Conservation (phyloP, 1,140 invertebrate species). For the Zelostemma sp. region DNA sequence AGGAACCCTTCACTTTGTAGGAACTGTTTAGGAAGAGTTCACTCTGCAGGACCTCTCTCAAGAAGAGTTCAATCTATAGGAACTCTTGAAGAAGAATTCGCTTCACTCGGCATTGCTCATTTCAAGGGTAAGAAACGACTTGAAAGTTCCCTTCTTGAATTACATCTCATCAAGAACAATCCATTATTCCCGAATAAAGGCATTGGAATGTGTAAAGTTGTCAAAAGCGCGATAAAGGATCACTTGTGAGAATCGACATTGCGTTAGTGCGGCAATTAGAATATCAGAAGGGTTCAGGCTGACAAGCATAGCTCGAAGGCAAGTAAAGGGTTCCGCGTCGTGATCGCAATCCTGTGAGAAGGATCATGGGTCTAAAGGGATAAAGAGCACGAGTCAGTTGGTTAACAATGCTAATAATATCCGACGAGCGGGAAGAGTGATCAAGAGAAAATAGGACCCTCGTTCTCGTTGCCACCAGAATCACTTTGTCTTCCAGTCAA, state of each 20-base stretch:
- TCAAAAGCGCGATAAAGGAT: constrained; percentile 25
- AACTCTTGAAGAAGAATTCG: too few relatives aligned
- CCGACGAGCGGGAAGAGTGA: constrained; percentile 48
- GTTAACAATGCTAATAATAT: constrained; percentile 70
- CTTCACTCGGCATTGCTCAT: too few relatives aligned
- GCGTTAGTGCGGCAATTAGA: constrained; percentile 62
- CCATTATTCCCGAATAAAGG: background rate
- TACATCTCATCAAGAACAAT: background rate
- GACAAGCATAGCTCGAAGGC: constrained; percentile 53
- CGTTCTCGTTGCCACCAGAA: constrained; percentile 45
- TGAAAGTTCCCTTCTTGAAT: too few relatives aligned
- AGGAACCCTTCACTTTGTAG: too few relatives aligned
- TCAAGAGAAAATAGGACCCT: constrained; percentile 46
- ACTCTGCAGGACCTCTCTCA: too few relatives aligned
- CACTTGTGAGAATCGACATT: constrained; percentile 59
- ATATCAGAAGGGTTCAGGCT: constrained; percentile 26
- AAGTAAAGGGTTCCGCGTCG: constrained; percentile 52
- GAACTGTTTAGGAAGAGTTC: too few relatives aligned
- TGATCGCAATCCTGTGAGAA: constrained; percentile 52
- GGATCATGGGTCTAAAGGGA: constrained; percentile 55
- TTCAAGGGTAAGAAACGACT: background rate
- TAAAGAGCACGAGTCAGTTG: constrained; percentile 61
- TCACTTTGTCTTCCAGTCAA: constrained; percentile 60
- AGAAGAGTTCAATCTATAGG: too few relatives aligned
- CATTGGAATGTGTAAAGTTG: constrained; percentile 2